Conservation (phyloP, 2,888 invertebrate species). For the Lumbricus terrestris region DNA sequence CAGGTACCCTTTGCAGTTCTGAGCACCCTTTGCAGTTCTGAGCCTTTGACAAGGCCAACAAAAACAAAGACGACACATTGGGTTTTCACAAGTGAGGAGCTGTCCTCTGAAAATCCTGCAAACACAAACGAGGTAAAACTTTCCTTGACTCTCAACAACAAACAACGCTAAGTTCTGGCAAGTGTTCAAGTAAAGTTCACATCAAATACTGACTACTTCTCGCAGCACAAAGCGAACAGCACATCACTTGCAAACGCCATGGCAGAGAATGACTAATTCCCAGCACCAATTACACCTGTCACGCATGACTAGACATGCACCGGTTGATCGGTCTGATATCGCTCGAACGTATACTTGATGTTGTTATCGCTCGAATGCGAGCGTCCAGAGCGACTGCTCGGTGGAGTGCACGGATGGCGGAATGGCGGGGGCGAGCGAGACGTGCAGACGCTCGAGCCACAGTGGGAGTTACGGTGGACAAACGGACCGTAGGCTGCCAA, state of each 20-base stretch:
- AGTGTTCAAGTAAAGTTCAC: background rate
- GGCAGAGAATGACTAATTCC: background rate
- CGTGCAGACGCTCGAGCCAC: background rate
- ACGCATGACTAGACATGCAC: background rate
- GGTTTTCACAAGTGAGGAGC: background rate
- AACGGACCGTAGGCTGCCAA: constrained; percentile 4
- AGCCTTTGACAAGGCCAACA: background rate
- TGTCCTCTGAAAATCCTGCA: background rate
- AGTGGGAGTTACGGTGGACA: constrained; percentile 15
- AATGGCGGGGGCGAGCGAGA: constrained; percentile 12
- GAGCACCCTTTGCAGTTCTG: background rate
- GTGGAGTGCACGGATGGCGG: constrained; percentile 10
- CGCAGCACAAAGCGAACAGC: background rate
- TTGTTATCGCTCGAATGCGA: constrained; percentile 16
- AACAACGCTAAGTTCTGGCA: background rate
- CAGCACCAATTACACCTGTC: background rate
- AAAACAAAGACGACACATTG: background rate
- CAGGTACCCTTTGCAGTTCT: background rate
- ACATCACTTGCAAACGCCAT: background rate
- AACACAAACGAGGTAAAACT: background rate
- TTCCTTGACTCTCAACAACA: background rate
- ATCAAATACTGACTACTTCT: background rate
- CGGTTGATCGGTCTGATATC: constrained; percentile 10
- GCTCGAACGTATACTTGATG: constrained; percentile 16
- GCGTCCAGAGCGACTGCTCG: constrained; percentile 13